Evolutionary conservation across 2,888 invertebrate species (phyloP).

Genomic region (Ptychoptera albimana): DNA sequence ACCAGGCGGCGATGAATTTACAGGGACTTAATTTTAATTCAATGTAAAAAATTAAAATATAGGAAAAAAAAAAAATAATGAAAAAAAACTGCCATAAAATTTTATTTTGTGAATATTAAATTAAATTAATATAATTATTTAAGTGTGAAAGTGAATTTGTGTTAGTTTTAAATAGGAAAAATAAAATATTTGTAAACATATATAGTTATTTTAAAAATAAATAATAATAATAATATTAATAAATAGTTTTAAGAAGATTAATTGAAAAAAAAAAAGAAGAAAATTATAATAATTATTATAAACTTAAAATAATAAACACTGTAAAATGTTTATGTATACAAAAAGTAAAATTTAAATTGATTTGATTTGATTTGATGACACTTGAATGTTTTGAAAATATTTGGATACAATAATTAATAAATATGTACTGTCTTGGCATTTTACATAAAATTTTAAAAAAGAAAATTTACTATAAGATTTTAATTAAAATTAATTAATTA

Average conservation of each 20-base stretch:
- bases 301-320: constrained; percentile 1
- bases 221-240: neutral
- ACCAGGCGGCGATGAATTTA: constrained; percentile 48
- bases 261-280: constrained; percentile 1
- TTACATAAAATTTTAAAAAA: too few species aligned
- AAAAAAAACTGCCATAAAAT: neutral
- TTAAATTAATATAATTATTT: too few species aligned
- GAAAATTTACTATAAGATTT: too few species aligned
- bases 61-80: neutral
- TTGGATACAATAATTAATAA: too few species aligned
- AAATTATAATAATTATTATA: neutral
- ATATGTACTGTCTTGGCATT: too few species aligned
- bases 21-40: constrained; percentile 62
- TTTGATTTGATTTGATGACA: too few species aligned
- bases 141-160: too few species aligned
- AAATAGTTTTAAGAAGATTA: neutral
- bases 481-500: too few species aligned
- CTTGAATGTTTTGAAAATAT: too few species aligned
- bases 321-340: constrained; percentile 3
- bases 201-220: constrained; percentile 1
- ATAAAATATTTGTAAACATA: neutral
- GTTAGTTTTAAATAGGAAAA: neutral
- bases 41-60: constrained; percentile 38
- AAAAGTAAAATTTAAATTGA: neutral
- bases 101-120: neutral